Percentiles rank a stretch among this genome's conserved stretches.
phyloP scores from a whole-genome alignment of 2,888 invertebrate genomes.

The Aelia acuminata region DNA sequence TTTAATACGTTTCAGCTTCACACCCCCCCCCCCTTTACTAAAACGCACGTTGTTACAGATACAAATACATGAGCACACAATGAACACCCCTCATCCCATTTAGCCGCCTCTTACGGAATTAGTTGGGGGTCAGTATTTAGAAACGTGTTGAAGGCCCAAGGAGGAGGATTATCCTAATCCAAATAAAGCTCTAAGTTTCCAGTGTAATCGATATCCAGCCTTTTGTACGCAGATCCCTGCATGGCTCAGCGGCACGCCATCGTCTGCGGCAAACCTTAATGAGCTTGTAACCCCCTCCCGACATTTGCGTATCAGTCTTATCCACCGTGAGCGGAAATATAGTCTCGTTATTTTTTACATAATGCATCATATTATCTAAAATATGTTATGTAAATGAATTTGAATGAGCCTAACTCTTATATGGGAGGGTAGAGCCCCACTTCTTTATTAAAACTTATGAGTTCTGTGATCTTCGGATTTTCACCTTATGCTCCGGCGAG shows the following conservation, averaged over 20 bases:
- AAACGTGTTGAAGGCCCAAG: constrained; percentile 21
- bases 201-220: background rate
- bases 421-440: no score
- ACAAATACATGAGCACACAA: background rate
- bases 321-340: background rate
- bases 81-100: background rate
- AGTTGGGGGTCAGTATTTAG: constrained; percentile 1
- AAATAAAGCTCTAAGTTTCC: background rate
- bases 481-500: no score
- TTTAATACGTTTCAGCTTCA: background rate
- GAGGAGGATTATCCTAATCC: constrained; percentile 5
- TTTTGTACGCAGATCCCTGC: constrained; percentile 6
- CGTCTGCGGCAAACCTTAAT: background rate
- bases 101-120: background rate
- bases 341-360: background rate
- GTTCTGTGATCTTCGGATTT: no score
- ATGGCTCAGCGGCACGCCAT: background rate
- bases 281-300: background rate
- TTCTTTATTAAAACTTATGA: no score
- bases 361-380: background rate
- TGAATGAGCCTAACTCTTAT: no score
- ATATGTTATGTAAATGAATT: no score
- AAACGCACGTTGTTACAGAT: background rate
- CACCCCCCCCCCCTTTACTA: background rate
- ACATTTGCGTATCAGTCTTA: background rate